Conservation (phyloP, 2,797 vertebrate species). For the Scyliorhinus canicula region DNA sequence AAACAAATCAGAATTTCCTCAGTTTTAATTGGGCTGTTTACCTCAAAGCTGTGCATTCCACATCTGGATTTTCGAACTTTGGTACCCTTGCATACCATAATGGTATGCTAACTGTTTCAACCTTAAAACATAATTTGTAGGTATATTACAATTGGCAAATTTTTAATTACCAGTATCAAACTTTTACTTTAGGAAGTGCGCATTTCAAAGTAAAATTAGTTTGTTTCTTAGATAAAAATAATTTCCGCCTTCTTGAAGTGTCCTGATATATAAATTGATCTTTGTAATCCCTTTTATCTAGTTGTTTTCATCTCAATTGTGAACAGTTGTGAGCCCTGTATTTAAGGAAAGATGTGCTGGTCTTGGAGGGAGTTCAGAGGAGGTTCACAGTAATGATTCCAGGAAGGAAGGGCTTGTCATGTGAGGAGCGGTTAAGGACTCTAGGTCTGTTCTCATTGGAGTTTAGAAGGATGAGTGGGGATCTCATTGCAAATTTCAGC, state of each 20-base stretch:
- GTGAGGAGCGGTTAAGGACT: too few species aligned
- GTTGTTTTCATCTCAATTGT: too few species aligned
- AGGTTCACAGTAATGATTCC: too few species aligned
- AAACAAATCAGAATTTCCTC: conserved; percentile 14
- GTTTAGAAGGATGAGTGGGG: too few species aligned
- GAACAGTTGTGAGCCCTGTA: too few species aligned
- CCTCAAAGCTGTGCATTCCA: conserved; percentile 20
- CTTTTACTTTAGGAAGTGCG: not conserved
- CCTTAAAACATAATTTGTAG: not conserved
- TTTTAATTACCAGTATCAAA: not conserved
- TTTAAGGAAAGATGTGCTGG: too few species aligned
- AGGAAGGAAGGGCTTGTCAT: too few species aligned
- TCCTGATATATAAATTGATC: not conserved
- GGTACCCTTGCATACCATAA: not conserved
- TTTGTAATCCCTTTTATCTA: not conserved
- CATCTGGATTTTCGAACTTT: conserved; percentile 30
- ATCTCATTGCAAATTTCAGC: too few species aligned
- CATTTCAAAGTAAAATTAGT: not conserved
- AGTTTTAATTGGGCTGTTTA: conserved; percentile 26
- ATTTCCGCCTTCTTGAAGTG: not conserved
- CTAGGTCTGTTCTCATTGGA: too few species aligned
- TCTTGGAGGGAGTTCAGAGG: too few species aligned
- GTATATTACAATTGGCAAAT: not conserved
- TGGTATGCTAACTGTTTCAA: conserved; percentile 22
- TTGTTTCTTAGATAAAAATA: not conserved